phyloP scores from a whole-genome alignment of 2,888 invertebrate genomes.

The Hetaerina titia region DNA sequence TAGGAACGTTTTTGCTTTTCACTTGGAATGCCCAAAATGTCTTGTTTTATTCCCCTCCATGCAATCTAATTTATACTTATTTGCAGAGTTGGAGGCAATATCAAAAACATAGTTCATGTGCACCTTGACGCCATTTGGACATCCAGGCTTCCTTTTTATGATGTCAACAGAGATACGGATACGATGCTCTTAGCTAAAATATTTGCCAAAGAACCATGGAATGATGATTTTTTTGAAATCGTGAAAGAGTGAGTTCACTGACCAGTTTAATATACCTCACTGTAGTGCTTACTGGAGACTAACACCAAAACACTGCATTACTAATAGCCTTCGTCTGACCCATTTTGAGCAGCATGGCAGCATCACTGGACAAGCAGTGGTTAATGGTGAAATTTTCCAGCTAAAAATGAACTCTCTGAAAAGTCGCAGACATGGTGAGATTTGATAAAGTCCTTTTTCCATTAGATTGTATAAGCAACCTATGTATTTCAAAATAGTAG shows the following conservation, averaged over 20 bases:
- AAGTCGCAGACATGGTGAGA: constrained; percentile 84
- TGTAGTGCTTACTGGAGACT: neutral
- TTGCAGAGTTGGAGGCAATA: constrained; percentile 55
- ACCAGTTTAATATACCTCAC: neutral
- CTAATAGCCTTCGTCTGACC: constrained; percentile 83
- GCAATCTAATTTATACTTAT: neutral
- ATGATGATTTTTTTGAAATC: constrained; percentile 82
- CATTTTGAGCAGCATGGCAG: constrained; percentile 88
- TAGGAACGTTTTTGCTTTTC: neutral
- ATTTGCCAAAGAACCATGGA: constrained; percentile 85
- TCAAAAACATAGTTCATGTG: constrained; percentile 77
- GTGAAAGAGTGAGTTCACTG: constrained; percentile 80
- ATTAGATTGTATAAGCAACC: neutral
- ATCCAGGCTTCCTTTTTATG: constrained; percentile 82
- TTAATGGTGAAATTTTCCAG: constrained; percentile 79
- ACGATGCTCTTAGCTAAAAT: constrained; percentile 81
- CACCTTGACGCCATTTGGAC: constrained; percentile 82
- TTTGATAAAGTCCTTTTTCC: constrained; percentile 37
- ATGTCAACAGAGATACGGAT: constrained; percentile 84
- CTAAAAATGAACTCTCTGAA: constrained; percentile 82
- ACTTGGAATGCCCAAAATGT: neutral
- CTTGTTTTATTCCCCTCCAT: neutral
- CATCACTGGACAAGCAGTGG: constrained; percentile 79
- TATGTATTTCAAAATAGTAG: neutral
- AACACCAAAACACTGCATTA: constrained; percentile 17